Conservation (phyloP, 2,797 vertebrate species). For the Halcyon chelicuti region DNA sequence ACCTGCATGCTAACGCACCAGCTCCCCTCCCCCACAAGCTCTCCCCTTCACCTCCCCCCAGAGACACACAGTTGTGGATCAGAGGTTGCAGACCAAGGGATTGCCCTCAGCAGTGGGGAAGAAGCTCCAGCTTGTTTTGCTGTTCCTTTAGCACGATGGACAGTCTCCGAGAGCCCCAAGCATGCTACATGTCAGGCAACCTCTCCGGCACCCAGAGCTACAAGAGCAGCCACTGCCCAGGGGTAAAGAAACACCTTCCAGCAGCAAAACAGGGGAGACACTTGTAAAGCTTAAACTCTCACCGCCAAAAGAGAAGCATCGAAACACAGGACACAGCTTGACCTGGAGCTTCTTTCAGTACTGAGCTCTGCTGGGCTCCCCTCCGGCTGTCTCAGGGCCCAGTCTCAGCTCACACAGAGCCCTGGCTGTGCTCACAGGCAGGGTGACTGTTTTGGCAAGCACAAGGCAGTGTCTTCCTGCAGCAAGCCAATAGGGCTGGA, state of each 20-base stretch:
- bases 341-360: not conserved
- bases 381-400: not conserved
- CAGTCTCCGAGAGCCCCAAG: not conserved
- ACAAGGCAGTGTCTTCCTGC: not conserved
- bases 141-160: not conserved
- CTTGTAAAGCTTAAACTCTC: not conserved
- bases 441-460: not conserved
- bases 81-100: not conserved
- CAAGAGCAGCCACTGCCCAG: not conserved
- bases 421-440: not conserved
- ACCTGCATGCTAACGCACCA: not conserved
- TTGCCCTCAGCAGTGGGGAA: not conserved
- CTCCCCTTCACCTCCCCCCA: not conserved
- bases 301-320: not conserved
- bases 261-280: not conserved
- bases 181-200: rapidly evolving
- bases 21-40: not conserved
- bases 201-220: not conserved
- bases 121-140: not conserved
- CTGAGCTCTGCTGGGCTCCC: not conserved
- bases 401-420: not conserved
- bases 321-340: not conserved
- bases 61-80: not conserved
- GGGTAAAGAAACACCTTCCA: not conserved
- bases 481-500: not conserved